phyloP scores from a whole-genome alignment of 2,113 vertebrate species.

The Edolisoma coerulescens region DNA sequence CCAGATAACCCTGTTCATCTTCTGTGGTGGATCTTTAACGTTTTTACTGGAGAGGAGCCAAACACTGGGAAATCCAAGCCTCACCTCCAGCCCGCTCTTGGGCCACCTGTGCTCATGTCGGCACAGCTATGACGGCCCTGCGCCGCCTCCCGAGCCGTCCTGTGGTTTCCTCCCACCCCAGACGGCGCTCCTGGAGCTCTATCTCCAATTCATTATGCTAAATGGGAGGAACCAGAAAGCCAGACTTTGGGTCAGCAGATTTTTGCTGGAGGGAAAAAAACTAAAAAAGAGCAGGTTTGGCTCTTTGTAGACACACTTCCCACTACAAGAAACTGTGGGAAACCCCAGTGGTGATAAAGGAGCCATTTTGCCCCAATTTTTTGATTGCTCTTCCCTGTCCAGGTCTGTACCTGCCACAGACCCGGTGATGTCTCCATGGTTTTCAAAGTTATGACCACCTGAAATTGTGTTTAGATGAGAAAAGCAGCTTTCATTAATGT shows the following conservation, averaged over 20 bases:
- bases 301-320: background rate
- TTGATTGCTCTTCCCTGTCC: background rate
- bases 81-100: background rate
- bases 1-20: conserved; percentile 30
- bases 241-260: conserved; percentile 30
- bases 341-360: background rate
- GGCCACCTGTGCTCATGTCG: conserved; percentile 3
- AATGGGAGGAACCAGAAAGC: conserved; percentile 24
- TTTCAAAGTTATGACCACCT: conserved; percentile 29
- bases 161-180: conserved; percentile 46
- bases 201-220: background rate
- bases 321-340: background rate
- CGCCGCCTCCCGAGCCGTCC: background rate
- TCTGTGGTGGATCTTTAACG: background rate
- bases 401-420: background rate
- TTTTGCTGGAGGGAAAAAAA: background rate
- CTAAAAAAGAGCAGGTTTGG: background rate
- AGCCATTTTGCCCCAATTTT: background rate
- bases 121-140: background rate
- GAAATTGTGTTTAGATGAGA: conserved; percentile 56
- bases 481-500: conserved; percentile 50
- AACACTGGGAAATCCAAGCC: background rate
- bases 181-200: background rate
- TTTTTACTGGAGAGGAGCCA: conserved; percentile 20
- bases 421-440: background rate